These are phyloP conservation scores for Epizoanthus illoricatus DNA, from an alignment of 92 coral and sea anemone species.

Conservation along the genomic window DNA sequence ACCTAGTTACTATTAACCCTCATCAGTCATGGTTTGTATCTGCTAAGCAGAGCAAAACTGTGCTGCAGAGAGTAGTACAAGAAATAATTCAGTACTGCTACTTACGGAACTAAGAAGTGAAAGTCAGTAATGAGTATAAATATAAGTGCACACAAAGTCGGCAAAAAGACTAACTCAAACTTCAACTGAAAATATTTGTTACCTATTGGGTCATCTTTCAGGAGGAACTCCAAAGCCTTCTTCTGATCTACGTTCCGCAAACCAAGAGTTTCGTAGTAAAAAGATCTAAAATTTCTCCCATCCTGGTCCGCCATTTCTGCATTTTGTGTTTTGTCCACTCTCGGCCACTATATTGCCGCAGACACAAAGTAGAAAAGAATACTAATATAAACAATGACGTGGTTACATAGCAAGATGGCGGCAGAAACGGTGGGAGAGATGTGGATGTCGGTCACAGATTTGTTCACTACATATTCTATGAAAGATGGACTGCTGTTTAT, in stretches of 20 bases:
- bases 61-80: too few relatives aligned
- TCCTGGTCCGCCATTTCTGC: conserved; percentile 90
- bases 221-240: conserved; percentile 86
- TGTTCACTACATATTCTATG: background rate
- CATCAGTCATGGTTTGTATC: too few relatives aligned
- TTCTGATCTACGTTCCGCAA: conserved; percentile 91
- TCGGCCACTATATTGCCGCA: too few relatives aligned
- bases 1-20: too few relatives aligned
- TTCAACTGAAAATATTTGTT: background rate
- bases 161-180: background rate
- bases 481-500: background rate
- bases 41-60: too few relatives aligned
- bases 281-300: conserved; percentile 89
- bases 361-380: too few relatives aligned
- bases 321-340: background rate
- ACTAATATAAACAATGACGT: background rate
- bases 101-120: too few relatives aligned
- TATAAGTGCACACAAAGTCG: background rate
- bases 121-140: too few relatives aligned
- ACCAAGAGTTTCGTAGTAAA: conserved; percentile 93
- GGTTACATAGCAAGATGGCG: conserved; percentile 40
- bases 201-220: conserved; percentile 94
- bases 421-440: background rate
- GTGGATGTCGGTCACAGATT: background rate
- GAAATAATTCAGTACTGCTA: too few relatives aligned